These are phyloP conservation scores for Pedicia rivosa DNA, from an alignment of 2,888 invertebrate genomes.

Conservation along the genomic window DNA sequence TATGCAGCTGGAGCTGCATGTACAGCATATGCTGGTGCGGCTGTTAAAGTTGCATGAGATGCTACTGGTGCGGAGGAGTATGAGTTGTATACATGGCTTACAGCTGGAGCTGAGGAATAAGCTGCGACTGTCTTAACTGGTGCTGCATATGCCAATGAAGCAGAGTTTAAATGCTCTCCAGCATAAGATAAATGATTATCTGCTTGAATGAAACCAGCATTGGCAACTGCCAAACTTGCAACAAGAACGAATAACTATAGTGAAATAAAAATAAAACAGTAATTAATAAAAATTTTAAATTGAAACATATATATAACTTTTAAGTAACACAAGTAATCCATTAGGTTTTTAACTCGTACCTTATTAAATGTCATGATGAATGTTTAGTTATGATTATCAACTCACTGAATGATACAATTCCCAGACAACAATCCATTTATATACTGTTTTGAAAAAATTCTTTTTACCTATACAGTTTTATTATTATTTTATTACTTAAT, in stretches of 20 bases:
- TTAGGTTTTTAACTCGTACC: too few relatives aligned
- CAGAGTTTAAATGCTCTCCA: background rate
- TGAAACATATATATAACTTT: too few relatives aligned
- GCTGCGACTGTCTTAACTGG: slow-evolving; percentile 14
- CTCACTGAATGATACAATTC: slow-evolving; percentile 2
- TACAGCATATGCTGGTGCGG: too few relatives aligned
- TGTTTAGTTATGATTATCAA: background rate
- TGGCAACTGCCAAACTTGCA: slow-evolving; percentile 16
- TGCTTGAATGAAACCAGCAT: slow-evolving; percentile 15
- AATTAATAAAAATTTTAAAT: too few relatives aligned
- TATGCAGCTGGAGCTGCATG: too few relatives aligned
- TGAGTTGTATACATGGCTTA: slow-evolving; percentile 8
- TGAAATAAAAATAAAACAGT: slow-evolving; percentile 2
- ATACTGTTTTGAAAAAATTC: background rate
- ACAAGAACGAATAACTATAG: slow-evolving; percentile 15
- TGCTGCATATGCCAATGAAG: background rate
- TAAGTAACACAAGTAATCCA: too few relatives aligned
- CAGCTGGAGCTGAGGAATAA: slow-evolving; percentile 22
- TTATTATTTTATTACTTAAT: background rate
- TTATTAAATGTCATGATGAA: background rate
- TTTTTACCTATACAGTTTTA: background rate
- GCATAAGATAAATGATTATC: slow-evolving; percentile 5
- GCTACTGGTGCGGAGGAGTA: too few relatives aligned
- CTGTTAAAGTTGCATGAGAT: background rate
- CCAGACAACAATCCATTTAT: background rate